Evolutionary conservation across 2,113 vertebrate genomes (phyloP), one percentile per base, ranked within the genome.

Genomic region (Corythaeola cristata): DNA sequence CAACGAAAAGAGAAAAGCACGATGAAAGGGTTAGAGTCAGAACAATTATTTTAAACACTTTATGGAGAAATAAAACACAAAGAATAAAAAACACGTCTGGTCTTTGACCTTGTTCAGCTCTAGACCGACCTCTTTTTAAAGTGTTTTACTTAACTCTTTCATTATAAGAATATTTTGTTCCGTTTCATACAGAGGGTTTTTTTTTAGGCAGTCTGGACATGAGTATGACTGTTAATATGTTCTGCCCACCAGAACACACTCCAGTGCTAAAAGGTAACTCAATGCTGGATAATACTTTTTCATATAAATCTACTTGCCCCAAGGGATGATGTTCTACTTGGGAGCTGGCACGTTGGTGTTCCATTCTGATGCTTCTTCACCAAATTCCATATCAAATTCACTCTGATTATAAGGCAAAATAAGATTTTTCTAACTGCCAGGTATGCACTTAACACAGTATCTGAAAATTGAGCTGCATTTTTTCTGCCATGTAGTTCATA

Each of bases 371-470:
- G n/a, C 28, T 59, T 91, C 47, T 90, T 59, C 60, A 78, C 44
- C 19, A 5, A 88, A 47, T 73, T 93, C 30, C 15, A 3, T 60
- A 71, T 74, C 56, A 85, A 86, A 90, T 56, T 88, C 58, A 60
- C 21, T 69, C 64, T 15, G 73, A 85, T 86, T 89, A 53, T 85
- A 89, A 72, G 39, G 27, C 35, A 89, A 72, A 94, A 75, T 52
- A 81, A 90, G 27, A 30, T 71, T 87, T 93, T 93, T 93, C 58
- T 79, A 89, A 39, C 71, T 89, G 85, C 45, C 44, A 76, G n/a
- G 27, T 75, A 67, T 87, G 47, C 37, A 62, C 32, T 88, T 74
- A 79, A 47, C 27, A 52, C 23, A 58, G 27, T 67, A 90, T 90
- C 86, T 94, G 85, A 92, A 96, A 95, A 94, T 8, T 1, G 1